Evolutionary conservation across 2,888 invertebrate species (phyloP), one percentile per base, ranked within the genome.

Genomic region (Caenorhabditis angaria): DNA sequence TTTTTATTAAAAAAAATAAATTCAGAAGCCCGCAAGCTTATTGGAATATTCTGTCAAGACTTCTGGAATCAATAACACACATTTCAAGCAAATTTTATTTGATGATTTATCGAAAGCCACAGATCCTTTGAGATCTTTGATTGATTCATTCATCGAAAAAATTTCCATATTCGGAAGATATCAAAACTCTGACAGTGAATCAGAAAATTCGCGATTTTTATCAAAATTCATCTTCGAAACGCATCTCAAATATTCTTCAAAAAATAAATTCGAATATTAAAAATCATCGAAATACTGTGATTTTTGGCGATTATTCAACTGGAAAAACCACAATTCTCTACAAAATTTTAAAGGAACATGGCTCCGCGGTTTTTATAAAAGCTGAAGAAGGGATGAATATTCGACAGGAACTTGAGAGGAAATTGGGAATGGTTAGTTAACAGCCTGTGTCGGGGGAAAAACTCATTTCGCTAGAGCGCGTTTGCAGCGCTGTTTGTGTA

Each of bases 61-160:
- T 1, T 70, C 70, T 53, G 79, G 79, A 51, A 73, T 79, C n/a
- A 79, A 79, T 55, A 77, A 79, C 57, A 60, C 58, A 6, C 74
- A 76, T 58, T 64, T 68, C 58, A 77, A 76, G 53, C 74, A 76
- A 48, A 71, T 79, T 50, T 18, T 70, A 12, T 75, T 79, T 20
- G 63, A 61, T 41, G 71, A 68, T 25, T 55, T 73, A 25, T 51
- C 51, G 27, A 51, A 50, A 32, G 59, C 65, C n/a, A 65, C 35
- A n/a, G 50, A 24, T n/a, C 72, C 72, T 24, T 60, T 71, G 18
- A 63, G 66, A 5, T 18, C 27, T 18, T n/a, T 61, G 35, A 41
- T 67, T 0, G 47, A 22, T 18, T 22, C 25, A 22, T 27, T 41
- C 54, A n/a, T 67, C 55, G 66, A 71, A 1, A 14, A 12, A 41